A percentile compares a stretch with the other conserved stretches of the same genome.
These are phyloP conservation scores for Tursiops truncatus DNA, from an alignment of 2,113 vertebrate genomes.

Conservation along the genomic window DNA sequence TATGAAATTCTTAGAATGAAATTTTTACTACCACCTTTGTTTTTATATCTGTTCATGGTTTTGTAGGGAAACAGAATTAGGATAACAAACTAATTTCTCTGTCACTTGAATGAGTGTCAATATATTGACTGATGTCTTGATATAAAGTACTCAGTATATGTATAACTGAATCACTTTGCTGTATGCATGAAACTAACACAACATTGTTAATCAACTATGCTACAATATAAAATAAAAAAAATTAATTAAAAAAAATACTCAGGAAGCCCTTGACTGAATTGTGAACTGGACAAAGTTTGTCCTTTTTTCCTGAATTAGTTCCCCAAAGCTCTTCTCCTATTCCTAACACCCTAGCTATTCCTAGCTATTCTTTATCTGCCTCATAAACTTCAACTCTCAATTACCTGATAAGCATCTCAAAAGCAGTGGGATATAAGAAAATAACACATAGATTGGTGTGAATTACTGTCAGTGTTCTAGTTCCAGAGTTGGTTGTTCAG, in stretches of 20 bases:
- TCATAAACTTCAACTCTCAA: neutral
- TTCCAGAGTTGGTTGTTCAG: neutral
- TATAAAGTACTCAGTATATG: neutral
- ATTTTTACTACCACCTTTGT: neutral
- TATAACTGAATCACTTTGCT: neutral
- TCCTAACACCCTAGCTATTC: neutral
- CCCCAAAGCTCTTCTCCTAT: neutral
- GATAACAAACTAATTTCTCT: neutral
- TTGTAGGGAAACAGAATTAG: neutral
- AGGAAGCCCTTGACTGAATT: neutral
- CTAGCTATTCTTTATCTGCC: neutral
- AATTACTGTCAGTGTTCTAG: neutral
- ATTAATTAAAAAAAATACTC: neutral
- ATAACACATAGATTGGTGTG: neutral
- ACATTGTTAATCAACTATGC: neutral
- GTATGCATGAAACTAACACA: neutral
- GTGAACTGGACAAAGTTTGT: neutral
- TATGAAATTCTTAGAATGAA: conserved; percentile 40
- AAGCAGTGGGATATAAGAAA: neutral
- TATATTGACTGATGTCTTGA: neutral
- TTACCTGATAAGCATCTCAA: neutral
- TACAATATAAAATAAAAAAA: neutral
- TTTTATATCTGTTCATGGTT: neutral
- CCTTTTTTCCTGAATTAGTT: neutral
- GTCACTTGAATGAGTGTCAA: neutral